A percentile compares a stretch with the other conserved stretches of the same genome.
Conservation (phyloP, 2,888 invertebrate genomes). For the Rhyacophila evoluta region DNA sequence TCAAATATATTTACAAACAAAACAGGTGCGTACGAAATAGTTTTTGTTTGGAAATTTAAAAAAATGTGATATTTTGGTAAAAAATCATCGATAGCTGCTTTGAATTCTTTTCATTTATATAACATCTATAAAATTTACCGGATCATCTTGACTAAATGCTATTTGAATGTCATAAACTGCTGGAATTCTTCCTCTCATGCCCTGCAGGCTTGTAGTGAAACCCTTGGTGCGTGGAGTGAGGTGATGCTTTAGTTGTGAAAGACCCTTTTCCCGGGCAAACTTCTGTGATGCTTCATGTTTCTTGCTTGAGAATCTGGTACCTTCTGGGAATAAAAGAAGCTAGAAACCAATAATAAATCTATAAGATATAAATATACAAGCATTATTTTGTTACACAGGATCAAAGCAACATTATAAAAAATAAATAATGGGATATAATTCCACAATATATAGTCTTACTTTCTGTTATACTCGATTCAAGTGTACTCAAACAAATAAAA, state of each 20-base stretch:
- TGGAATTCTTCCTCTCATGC: conserved; percentile 83
- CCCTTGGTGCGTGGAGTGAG: conserved; percentile 96
- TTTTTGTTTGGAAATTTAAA: too few species aligned
- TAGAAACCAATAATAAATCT: conserved; percentile 64
- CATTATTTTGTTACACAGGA: too few species aligned
- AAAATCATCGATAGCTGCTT: too few species aligned
- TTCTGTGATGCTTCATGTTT: conserved; percentile 90
- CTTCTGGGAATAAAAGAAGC: conserved; percentile 92
- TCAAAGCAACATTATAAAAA: too few species aligned
- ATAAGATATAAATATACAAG: too few species aligned
- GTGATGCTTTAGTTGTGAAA: conserved; percentile 88
- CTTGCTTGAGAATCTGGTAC: conserved; percentile 88
- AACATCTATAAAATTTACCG: conserved; percentile 60
- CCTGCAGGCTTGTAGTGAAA: conserved; percentile 87
- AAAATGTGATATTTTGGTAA: background rate
- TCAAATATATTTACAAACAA: too few species aligned
- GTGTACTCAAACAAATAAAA: too few species aligned
- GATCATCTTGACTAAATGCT: conserved; percentile 75
- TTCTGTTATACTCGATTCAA: too few species aligned
- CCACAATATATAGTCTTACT: too few species aligned
- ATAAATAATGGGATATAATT: too few species aligned
- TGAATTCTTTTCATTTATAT: background rate
- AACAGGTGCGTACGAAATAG: too few species aligned
- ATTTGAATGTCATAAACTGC: conserved; percentile 88
- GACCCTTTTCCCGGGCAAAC: conserved; percentile 87